A percentile compares a stretch with the other conserved stretches of the same genome.
These are phyloP conservation scores for Otus scops DNA, from an alignment of 2,797 vertebrate genomes.

Conservation along the genomic window DNA sequence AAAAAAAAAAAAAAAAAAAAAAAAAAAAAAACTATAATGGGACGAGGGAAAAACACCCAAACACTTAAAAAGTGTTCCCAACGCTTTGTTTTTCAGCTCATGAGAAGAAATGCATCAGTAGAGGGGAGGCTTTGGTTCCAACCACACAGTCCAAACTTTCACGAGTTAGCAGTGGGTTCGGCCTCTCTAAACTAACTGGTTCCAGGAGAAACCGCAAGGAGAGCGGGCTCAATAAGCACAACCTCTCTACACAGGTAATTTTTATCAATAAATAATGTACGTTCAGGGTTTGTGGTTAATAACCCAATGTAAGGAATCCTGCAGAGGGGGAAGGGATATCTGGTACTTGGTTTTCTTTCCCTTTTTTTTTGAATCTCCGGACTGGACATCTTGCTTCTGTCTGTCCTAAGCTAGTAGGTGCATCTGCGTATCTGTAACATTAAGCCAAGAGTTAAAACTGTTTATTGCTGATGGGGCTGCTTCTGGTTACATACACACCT, in stretches of 20 bases:
- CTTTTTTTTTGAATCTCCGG: not conserved
- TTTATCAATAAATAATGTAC: not conserved
- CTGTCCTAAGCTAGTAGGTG: not conserved
- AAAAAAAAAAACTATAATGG: not conserved
- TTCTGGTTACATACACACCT: not conserved
- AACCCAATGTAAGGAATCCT: not conserved
- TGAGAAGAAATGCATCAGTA: conserved; percentile 95
- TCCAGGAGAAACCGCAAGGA: conserved; percentile 93
- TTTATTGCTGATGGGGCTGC: not conserved
- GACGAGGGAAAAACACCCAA: fast-evolving
- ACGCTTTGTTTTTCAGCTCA: conserved; percentile 78
- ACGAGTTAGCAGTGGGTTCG: conserved; percentile 95
- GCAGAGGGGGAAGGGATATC: not conserved
- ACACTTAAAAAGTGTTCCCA: not conserved
- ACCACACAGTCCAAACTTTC: conserved; percentile 93
- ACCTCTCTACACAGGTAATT: conserved; percentile 90
- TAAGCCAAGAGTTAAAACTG: not conserved
- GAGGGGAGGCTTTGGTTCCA: conserved; percentile 88
- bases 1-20: too few species aligned
- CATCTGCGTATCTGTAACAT: not conserved
- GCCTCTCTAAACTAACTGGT: conserved; percentile 94
- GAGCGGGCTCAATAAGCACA: conserved; percentile 92
- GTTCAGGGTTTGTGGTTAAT: not conserved
- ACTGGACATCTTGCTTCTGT: not conserved
- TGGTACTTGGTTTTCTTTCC: not conserved